These are phyloP conservation scores for Ovis canadensis DNA, from an alignment of 2,113 vertebrate species.

Conservation along the genomic window DNA sequence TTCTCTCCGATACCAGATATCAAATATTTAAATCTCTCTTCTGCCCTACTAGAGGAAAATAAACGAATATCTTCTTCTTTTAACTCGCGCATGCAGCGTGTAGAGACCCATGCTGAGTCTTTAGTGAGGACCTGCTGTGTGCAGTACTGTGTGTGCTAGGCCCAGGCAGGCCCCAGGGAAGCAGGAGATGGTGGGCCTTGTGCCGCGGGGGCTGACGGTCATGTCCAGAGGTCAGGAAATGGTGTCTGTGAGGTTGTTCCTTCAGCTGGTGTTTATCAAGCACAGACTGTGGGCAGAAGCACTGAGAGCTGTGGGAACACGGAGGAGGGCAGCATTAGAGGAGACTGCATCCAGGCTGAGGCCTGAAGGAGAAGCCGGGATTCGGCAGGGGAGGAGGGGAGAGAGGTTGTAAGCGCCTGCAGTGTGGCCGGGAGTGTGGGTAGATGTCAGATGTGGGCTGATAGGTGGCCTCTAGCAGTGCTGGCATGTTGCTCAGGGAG, in stretches of 20 bases:
- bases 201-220: background rate
- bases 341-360: background rate
- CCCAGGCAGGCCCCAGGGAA: background rate
- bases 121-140: background rate
- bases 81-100: accelerated
- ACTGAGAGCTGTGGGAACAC: background rate
- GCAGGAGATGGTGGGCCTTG: background rate
- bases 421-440: background rate
- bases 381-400: background rate
- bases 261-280: background rate
- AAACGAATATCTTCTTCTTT: background rate
- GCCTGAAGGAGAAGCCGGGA: background rate
- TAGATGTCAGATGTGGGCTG: background rate
- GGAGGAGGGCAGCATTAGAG: background rate
- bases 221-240: background rate
- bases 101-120: background rate
- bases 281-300: background rate
- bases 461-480: background rate
- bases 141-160: background rate
- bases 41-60: background rate
- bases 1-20: background rate
- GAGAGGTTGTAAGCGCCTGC: accelerated
- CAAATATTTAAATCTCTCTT: background rate
- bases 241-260: background rate
- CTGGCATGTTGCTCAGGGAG: background rate